Evolutionary conservation across 2,113 vertebrate species (phyloP).

Genomic region (Pelecanus crispus): DNA sequence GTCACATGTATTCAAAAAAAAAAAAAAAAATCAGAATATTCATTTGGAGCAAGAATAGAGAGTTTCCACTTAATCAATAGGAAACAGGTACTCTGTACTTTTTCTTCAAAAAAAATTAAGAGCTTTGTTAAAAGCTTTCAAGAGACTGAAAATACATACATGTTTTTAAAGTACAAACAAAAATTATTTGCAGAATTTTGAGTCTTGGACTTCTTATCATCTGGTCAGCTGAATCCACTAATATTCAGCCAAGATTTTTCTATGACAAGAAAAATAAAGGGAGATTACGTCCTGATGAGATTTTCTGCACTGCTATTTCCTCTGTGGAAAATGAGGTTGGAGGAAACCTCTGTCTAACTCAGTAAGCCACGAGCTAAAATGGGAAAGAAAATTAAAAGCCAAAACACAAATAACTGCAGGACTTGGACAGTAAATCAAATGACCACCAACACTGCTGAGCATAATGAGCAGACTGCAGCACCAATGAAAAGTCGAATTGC

Average conservation of each 20-base stretch:
- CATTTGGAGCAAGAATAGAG: background rate
- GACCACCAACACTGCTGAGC: background rate
- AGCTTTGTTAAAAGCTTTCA: background rate
- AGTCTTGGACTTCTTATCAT: background rate
- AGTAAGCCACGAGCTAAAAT: background rate
- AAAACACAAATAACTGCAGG: background rate
- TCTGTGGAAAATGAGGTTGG: slow-evolving; percentile 25
- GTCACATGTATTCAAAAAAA: background rate
- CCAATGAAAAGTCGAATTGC: background rate
- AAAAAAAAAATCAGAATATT: background rate
- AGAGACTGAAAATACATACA: background rate
- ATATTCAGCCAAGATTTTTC: background rate
- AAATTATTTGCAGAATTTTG: background rate
- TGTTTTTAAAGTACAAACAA: background rate
- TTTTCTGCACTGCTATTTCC: slow-evolving; percentile 26
- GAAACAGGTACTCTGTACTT: background rate
- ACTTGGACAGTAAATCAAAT: background rate
- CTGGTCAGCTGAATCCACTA: background rate
- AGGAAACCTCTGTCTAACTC: slow-evolving; percentile 3
- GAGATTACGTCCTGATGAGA: background rate
- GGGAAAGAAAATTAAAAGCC: slow-evolving; percentile 8
- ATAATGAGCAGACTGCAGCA: background rate
- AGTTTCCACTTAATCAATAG: background rate
- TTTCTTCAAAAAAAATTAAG: background rate
- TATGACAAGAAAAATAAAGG: slow-evolving; percentile 20